Evolutionary conservation across 2,888 invertebrate genomes (phyloP), one percentile per base, ranked within the genome.

Genomic region (Scrobipalpa costella): DNA sequence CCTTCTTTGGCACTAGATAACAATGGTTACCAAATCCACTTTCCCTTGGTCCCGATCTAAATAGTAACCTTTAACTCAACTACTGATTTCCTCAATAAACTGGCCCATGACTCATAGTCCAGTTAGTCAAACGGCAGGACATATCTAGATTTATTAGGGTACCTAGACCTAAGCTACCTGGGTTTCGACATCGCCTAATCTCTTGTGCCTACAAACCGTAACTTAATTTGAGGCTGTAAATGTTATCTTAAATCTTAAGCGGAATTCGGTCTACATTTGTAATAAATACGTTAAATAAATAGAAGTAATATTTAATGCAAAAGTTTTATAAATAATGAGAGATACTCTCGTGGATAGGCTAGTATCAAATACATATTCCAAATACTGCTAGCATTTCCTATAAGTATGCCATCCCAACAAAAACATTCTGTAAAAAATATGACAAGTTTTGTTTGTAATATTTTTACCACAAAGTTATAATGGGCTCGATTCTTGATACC

Each of bases 101-200:
- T 57, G 11, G 60, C 47, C 17, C 13, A 61, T 64, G 63, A 64
- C 19, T 64, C 63, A 64, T 19, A 27, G 33, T 11, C 58, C 58
- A 63, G 63, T 58, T 58, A 13, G 60, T 49, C 57, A 58, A 63
- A 50, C 36, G 19, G 59, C 27, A 59, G 50, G 52, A 52, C 49
- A 49, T 59, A 52, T 27, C 27, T 15, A 33, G 55, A 55, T 15
- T 13, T 27, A 55, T 9, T 33, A 47, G 17, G 44, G 11, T 19
- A 59, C 50, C 57, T 72, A 27, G 17, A 36, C 44, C 44, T 44
- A 44, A 15, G 6, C 50, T 52, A 52, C 27, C 50, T 44, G 15
- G 59, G 59, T 59, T 40, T 9, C 44, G 7, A 44, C 40, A 38
- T 59, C 19, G 36, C 13, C 19, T 38, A 57, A 44, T 44, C 44